A percentile compares a stretch with the other conserved stretches of the same genome.
phyloP scores from a whole-genome alignment of 2,113 vertebrate species.

The Corydoras sp. region DNA sequence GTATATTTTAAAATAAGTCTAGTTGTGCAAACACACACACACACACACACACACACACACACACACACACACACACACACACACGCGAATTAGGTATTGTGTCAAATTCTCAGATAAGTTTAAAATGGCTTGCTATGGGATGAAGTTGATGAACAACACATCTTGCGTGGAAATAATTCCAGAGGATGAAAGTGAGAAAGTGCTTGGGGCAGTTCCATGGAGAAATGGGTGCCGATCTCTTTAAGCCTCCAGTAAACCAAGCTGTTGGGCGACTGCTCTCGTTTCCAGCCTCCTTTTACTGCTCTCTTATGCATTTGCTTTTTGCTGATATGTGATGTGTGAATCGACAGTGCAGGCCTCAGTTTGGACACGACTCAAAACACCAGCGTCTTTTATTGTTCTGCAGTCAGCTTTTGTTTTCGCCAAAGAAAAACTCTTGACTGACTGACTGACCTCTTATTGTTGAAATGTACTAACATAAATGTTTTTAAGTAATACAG shows the following conservation, averaged over 20 bases:
- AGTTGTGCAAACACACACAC: too few species aligned
- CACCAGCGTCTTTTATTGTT: slow-evolving; percentile 18
- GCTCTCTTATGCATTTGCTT: slow-evolving; percentile 1
- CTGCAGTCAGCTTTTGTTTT: slow-evolving; percentile 24
- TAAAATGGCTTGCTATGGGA: too few species aligned
- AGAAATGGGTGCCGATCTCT: slow-evolving; percentile 23
- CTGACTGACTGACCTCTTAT: slow-evolving; percentile 13
- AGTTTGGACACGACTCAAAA: slow-evolving; percentile 20
- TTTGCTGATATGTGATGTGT: slow-evolving; percentile 9
- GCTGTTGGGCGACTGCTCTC: slow-evolving; percentile 12
- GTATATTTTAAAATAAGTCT: too few species aligned
- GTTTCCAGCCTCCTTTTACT: not conserved
- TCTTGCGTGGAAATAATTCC: too few species aligned
- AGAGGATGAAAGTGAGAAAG: not conserved
- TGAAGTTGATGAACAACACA: too few species aligned
- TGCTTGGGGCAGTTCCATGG: not conserved
- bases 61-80: too few species aligned
- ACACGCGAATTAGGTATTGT: too few species aligned
- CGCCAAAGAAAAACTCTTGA: slow-evolving; percentile 6
- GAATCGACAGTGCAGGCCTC: slow-evolving; percentile 7
- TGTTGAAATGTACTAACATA: slow-evolving; percentile 15
- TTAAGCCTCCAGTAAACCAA: slow-evolving; percentile 14
- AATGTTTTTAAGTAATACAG: not conserved
- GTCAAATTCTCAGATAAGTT: too few species aligned
- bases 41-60: too few species aligned